Percentiles rank a stretch among this genome's conserved stretches.
These are phyloP conservation scores for Oasisia sp. DNA, from an alignment of 2,888 invertebrate species.

Conservation along the genomic window DNA sequence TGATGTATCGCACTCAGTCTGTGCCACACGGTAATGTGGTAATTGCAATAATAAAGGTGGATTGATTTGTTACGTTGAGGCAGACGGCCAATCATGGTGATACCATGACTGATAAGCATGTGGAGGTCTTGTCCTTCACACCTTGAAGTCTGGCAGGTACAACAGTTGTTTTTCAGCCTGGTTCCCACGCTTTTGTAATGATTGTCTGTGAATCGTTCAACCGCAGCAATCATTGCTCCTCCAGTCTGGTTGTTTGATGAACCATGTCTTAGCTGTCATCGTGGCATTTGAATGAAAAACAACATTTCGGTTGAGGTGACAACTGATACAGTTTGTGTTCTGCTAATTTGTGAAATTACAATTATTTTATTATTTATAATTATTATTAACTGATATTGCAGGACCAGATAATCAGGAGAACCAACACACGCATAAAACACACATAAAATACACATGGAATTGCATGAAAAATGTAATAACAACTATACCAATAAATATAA, in stretches of 20 bases:
- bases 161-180: background rate
- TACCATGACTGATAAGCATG: background rate
- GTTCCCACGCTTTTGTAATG: background rate
- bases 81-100: background rate
- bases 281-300: background rate
- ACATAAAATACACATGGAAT: no score
- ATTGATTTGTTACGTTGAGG: constrained; percentile 4
- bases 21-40: background rate
- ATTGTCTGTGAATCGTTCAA: background rate
- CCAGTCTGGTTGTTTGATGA: background rate
- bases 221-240: background rate
- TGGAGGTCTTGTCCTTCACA: background rate
- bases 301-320: background rate
- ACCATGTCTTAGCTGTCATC: background rate
- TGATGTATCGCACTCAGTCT: background rate
- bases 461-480: no score
- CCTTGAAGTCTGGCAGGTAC: background rate
- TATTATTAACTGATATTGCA: no score
- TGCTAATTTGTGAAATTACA: background rate
- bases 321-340: background rate
- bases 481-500: no score
- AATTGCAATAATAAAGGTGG: background rate
- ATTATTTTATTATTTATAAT: no score
- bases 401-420: no score
- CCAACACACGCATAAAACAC: no score